A percentile compares a stretch with the other conserved stretches of the same genome.
These are phyloP conservation scores for Bombylius discolor DNA, from an alignment of 2,888 invertebrate species.

Conservation along the genomic window DNA sequence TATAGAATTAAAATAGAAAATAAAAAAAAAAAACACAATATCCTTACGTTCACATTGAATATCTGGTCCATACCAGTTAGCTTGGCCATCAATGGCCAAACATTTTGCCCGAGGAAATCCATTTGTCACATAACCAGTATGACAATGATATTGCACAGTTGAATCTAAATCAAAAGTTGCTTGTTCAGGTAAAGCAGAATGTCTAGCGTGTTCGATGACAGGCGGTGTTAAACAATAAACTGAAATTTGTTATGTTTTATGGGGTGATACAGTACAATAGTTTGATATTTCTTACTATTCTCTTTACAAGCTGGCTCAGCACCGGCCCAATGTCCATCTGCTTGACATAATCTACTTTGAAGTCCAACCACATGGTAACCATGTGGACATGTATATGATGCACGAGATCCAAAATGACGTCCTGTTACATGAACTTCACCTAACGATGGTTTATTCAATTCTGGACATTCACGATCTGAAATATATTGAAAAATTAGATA, in stretches of 20 bases:
- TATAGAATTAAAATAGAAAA: not conserved
- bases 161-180: slow-evolving; percentile 81
- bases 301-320: slow-evolving; percentile 73
- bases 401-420: slow-evolving; percentile 64
- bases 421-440: slow-evolving; percentile 67
- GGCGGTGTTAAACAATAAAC: slow-evolving; percentile 79
- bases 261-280: no score
- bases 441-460: slow-evolving; percentile 59
- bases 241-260: slow-evolving; percentile 22
- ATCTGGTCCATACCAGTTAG: slow-evolving; percentile 95
- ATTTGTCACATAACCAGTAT: slow-evolving; percentile 84
- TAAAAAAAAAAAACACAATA: not conserved
- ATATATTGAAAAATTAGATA: not conserved
- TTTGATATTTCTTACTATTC: slow-evolving; percentile 45
- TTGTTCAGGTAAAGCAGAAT: slow-evolving; percentile 79
- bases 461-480: slow-evolving; percentile 74
- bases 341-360: slow-evolving; percentile 76
- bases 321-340: slow-evolving; percentile 85
- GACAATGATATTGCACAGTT: slow-evolving; percentile 84
- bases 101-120: slow-evolving; percentile 91
- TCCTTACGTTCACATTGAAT: slow-evolving; percentile 84
- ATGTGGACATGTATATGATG: slow-evolving; percentile 74
- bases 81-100: slow-evolving; percentile 69
- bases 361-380: slow-evolving; percentile 81
- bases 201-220: slow-evolving; percentile 69